Evolutionary conservation across 2,797 vertebrate genomes (phyloP).

Genomic region (Siniperca obscura): DNA sequence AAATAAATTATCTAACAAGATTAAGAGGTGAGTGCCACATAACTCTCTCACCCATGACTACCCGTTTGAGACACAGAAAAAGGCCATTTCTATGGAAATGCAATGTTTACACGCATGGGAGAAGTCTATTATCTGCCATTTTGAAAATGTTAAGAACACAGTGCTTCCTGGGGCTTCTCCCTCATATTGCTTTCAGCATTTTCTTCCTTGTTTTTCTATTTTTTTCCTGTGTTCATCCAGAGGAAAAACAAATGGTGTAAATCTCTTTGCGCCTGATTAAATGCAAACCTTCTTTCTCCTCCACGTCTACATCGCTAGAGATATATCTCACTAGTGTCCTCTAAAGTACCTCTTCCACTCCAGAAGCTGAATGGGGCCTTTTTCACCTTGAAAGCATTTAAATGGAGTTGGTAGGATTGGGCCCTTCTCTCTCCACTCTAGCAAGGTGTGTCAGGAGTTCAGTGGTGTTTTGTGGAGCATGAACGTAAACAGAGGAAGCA

Average conservation of each 20-base stretch:
- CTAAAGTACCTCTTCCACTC: constrained; percentile 64
- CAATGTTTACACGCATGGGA: constrained; percentile 83
- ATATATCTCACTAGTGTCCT: constrained; percentile 62
- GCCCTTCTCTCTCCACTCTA: constrained; percentile 64
- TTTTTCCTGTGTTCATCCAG: constrained; percentile 70
- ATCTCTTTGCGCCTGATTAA: constrained; percentile 79
- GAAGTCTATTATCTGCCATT: constrained; percentile 84
- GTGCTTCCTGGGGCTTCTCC: constrained; percentile 62
- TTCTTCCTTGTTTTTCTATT: constrained; percentile 58
- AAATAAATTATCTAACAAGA: constrained; percentile 70
- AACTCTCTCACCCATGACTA: constrained; percentile 71
- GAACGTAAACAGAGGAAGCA: constrained; percentile 62
- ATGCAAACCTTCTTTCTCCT: constrained; percentile 62
- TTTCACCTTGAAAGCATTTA: constrained; percentile 82
- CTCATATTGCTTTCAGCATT: constrained; percentile 68
- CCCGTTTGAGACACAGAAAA: constrained; percentile 72
- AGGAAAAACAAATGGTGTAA: constrained; percentile 83
- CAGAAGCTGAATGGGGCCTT: constrained; percentile 66
- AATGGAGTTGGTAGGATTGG: constrained; percentile 70
- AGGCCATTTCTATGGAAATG: constrained; percentile 85
- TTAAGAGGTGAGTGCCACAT: constrained; percentile 75
- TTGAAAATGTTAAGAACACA: constrained; percentile 79
- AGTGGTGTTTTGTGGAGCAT: constrained; percentile 69
- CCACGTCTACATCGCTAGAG: constrained; percentile 48
- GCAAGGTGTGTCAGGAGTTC: constrained; percentile 75